Base-by-base conservation (phyloP, 1,140 invertebrate genomes). In the Plutomurus gul region DNA sequence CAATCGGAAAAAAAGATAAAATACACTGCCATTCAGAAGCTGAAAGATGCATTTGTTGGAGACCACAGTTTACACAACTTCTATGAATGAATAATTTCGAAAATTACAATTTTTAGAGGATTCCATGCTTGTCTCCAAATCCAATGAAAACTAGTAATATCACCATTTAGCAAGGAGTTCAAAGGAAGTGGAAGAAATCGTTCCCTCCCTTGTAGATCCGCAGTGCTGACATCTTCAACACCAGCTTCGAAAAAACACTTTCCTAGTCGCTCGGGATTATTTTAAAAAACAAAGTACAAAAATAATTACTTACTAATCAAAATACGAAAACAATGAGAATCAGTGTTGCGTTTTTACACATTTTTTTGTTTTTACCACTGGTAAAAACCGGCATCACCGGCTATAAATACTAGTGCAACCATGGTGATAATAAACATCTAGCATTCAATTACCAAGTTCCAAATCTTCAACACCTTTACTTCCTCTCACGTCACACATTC, bases 81-180 rank as follows among this genome's bases (percentile, higher is more conserved):
- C n/a, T n/a, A n/a, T n/a, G n/a, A n/a, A n/a, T n/a, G n/a, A n/a
- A n/a, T n/a, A n/a, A n/a, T 18, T 49, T 8, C 37, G 8, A 39
- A 49, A 30, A 25, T 80, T 79, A 83, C 80, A 8, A 60, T 33
- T 72, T 60, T 56, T 0, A 81, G 16, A 51, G 77, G 77, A 81
- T 81, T 75, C 82, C 82, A 83, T 3, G 80, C 75, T 76, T 83
- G 80, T 37, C 56, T 46, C 82, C 82, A 80, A 56, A 83, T 75
- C 82, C 82, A 83, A 37, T 83, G 82, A 40, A 77, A 65, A 8
- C 18, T 72, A 6, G 80, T 73, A 22, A 83, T 70, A 30, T 79
- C 43, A 0, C 70, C 76, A 16, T 47, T 78, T 2, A 79, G 47
- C 5, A 83, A 51, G 27, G 56, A n/a, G 5, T 43, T 43, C 4